Base-by-base conservation (phyloP, 2,113 vertebrate genomes). In the Prinia subflava region DNA sequence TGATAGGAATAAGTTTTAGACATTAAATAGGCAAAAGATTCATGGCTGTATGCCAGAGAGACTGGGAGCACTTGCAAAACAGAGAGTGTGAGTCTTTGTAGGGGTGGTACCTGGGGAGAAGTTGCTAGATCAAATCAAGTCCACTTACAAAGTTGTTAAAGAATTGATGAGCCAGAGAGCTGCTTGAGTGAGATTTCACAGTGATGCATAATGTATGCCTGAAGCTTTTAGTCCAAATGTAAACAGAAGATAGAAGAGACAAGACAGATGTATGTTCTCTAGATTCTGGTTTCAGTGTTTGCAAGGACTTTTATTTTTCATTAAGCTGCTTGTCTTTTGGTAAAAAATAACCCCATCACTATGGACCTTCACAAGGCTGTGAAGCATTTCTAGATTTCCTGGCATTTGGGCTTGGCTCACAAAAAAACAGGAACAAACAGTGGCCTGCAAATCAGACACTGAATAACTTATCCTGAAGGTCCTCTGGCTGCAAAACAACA, bases 91-190 rank as follows among this genome's bases (percentile, higher is more conserved):
- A 55, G 42, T 35, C 46, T 88, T 70, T 12, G 17, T 16, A 25
- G 47, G 30, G 23, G n/a, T 57, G 44, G 79, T 73, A 47, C 47
- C 20, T 81, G 57, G 73, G 79, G 52, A 73, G 64, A 90, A 92
- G 64, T 47, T 94, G 70, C 49, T 95, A 79, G 62, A 92, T 94
- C 87, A 95, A 96, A 94, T 95, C 94, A 94, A 93, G 60, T 83
- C 68, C 24, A n/a, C 83, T 70, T 81, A 92, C 46, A 91, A 92
- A 93, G 77, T 87, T 81, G 47, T 94, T 96, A 73, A 97, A 95
- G 95, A 95, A 96, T 76, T 94, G 86, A 94, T 94, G 94, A 97
- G 79, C 52, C n/a, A 41, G 80, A 67, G 83, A 78, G 56, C 71
- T 90, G 52, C 95, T 73, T 49, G 62, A 76, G 64, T 62, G 88